Evolutionary conservation across 2,888 invertebrate species (phyloP), one percentile per base, ranked within the genome.

Genomic region (Pollenia griseotomentosa): DNA sequence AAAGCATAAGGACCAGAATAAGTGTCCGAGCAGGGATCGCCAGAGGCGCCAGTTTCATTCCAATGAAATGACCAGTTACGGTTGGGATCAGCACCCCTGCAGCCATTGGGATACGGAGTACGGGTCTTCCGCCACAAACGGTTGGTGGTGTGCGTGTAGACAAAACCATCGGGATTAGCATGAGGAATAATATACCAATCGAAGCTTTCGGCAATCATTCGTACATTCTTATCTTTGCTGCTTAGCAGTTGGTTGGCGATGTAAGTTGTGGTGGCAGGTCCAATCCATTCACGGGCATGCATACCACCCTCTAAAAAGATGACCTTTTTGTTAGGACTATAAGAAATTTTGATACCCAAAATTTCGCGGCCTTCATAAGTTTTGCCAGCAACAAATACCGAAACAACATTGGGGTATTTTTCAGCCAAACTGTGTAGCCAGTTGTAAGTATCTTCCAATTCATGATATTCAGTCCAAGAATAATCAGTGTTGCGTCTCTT

Each of bases 121-220:
- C 96, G 94, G 7, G 96, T 96, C 90, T 96, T 96, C 23, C 95
- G 92, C 96, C 96, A 96, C 79, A 95, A 88, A 61, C 96, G 94
- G 61, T 95, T 95, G 16, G 91, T 92, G 5, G 94, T 94, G 90
- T 96, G 96, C 0, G 96, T 95, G 91, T 95, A 96, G 51, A 95
- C 95, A 89, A 95, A 96, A 2, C 97, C 97, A 93, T 97, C 97
- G 11, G 97, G 97, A 91, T 97, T 97, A 40, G 95, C 92, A 19
- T 96, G 93, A 0, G 97, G 97, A 86, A 97, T 94, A 82, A 97
- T 94, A 91, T 96, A 96, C 96, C 96, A 97, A 88, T 96, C 96
- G 89, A 94, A 95, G 48, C 94, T 94, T 73, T 95, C 93, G 0
- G 95, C 94, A 10, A 95, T 94, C 9, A 92, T 88, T 77, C 92